These are phyloP conservation scores for Philaethria dido DNA, from an alignment of 2,888 invertebrate genomes.

Conservation along the genomic window DNA sequence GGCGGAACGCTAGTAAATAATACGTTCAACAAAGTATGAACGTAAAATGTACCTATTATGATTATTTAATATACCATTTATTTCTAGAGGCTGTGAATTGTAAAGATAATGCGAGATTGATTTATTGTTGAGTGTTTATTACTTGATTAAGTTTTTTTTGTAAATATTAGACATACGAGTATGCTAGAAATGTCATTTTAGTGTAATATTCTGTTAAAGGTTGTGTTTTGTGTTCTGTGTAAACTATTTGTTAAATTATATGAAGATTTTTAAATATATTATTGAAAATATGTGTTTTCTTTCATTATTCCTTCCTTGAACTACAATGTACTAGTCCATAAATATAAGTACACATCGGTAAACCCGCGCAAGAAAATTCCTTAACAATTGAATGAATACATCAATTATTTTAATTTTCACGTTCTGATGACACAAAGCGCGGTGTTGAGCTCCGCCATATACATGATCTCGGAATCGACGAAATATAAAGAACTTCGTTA, in stretches of 20 bases:
- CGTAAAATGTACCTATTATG: not conserved
- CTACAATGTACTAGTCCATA: no score
- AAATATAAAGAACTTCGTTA: no score
- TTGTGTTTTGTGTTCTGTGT: constrained; percentile 34
- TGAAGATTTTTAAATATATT: constrained; percentile 24
- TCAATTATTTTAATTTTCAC: no score
- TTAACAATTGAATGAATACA: no score
- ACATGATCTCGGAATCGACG: no score
- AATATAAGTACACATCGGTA: no score
- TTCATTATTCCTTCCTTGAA: not conserved
- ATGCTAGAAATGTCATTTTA: constrained; percentile 17
- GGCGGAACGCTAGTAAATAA: not conserved
- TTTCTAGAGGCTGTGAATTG: constrained; percentile 20
- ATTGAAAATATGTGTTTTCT: constrained; percentile 1
- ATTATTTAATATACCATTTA: not conserved
- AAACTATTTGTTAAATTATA: constrained; percentile 9
- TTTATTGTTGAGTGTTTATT: constrained; percentile 16
- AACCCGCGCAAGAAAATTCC: no score
- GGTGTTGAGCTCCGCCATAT: no score
- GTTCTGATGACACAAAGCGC: no score
- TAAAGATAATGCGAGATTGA: constrained; percentile 7
- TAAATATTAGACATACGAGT: constrained; percentile 1
- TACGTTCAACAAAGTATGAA: not conserved
- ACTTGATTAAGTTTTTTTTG: constrained; percentile 25
- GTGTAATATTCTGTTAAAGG: constrained; percentile 25